phyloP scores from a whole-genome alignment of 2,888 invertebrate species.

The Agapostemon virescens region DNA sequence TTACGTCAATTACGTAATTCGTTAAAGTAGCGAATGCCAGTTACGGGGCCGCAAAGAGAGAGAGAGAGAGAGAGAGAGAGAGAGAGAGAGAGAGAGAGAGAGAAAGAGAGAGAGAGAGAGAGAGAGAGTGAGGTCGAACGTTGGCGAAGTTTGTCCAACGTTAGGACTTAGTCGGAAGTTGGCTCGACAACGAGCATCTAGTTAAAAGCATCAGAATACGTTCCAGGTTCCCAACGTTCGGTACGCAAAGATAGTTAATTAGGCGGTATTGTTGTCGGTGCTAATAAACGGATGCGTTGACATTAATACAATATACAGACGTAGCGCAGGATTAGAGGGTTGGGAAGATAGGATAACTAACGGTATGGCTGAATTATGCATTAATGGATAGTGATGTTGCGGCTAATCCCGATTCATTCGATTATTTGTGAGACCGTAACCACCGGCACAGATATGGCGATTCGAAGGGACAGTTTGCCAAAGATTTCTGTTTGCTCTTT shows the following conservation, averaged over 20 bases:
- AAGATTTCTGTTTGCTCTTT: neutral
- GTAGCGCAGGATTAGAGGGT: conserved; percentile 27
- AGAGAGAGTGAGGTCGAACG: neutral
- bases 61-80: too few species aligned
- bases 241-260: conserved; percentile 64
- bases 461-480: conserved; percentile 34
- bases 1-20: conserved; percentile 48
- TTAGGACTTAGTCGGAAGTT: conserved; percentile 21
- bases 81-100: neutral
- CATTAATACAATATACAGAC: conserved; percentile 71
- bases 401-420: conserved; percentile 74
- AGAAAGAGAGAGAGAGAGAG: neutral
- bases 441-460: conserved; percentile 17
- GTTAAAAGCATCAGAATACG: conserved; percentile 55
- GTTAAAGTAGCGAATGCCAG: conserved; percentile 28
- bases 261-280: conserved; percentile 68
- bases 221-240: conserved; percentile 38
- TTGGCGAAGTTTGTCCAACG: neutral
- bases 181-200: conserved; percentile 45
- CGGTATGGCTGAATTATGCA: conserved; percentile 71
- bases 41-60: neutral
- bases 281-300: conserved; percentile 75
- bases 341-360: conserved; percentile 63
- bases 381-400: conserved; percentile 76
- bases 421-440: conserved; percentile 72